These are phyloP conservation scores for Sciaenops ocellatus DNA, from an alignment of 2,797 vertebrate genomes.

Conservation along the genomic window DNA sequence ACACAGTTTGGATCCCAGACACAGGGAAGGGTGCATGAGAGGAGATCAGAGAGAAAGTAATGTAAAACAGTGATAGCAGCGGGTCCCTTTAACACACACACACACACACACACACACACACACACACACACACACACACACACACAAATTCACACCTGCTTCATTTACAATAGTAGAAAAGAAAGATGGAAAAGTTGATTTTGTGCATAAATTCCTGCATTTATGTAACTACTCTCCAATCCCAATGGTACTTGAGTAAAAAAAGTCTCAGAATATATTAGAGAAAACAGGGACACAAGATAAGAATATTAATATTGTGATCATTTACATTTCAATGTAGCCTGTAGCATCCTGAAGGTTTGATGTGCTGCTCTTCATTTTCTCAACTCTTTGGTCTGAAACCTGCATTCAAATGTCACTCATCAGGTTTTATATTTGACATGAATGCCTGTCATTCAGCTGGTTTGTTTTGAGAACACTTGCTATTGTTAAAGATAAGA, in stretches of 20 bases:
- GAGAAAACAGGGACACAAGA: not conserved
- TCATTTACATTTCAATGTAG: not conserved
- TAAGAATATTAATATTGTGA: not conserved
- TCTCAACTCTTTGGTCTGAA: not conserved
- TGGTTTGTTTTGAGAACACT: not conserved
- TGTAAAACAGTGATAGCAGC: not conserved
- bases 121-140: not conserved
- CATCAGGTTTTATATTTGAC: not conserved
- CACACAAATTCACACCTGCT: not conserved
- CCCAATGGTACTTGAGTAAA: no score
- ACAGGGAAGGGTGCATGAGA: not conserved
- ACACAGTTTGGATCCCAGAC: constrained; percentile 66
- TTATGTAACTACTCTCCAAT: not conserved
- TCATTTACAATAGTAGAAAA: not conserved
- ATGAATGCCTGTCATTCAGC: not conserved
- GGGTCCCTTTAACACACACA: not conserved
- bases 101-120: not conserved
- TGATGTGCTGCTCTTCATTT: not conserved
- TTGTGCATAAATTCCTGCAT: not conserved
- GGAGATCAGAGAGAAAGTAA: constrained; percentile 14
- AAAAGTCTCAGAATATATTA: not conserved
- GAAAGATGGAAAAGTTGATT: not conserved
- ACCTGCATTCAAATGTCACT: not conserved
- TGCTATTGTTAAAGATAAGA: no score
- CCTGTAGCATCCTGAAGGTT: not conserved